These are phyloP conservation scores for Sclerurus mexicanus DNA, from an alignment of 2,113 vertebrate genomes.

Conservation along the genomic window DNA sequence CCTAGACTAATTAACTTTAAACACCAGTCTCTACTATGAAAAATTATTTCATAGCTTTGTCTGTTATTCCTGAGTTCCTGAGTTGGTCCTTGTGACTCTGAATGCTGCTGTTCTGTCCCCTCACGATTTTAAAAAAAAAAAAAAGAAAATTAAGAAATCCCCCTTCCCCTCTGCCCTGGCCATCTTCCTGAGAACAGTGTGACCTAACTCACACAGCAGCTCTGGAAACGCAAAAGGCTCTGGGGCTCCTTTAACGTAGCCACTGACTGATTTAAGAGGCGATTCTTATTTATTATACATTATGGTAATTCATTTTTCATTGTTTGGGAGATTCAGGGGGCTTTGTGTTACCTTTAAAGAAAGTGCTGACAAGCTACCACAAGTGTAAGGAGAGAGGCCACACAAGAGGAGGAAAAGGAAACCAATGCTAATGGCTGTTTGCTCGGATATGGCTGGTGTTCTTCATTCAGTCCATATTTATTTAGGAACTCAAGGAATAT, in stretches of 20 bases:
- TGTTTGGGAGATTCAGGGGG: conserved; percentile 31
- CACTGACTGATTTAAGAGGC: conserved; percentile 44
- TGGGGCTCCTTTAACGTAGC: neutral
- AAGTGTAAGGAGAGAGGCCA: conserved; percentile 40
- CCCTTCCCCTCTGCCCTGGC: neutral
- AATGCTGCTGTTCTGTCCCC: neutral
- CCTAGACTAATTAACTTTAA: conserved; percentile 28
- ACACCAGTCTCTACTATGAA: neutral
- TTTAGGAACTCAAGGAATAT: neutral
- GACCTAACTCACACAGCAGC: neutral
- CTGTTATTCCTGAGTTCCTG: neutral
- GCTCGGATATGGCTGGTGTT: neutral
- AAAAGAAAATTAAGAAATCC: neutral
- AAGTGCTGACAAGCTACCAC: conserved; percentile 57
- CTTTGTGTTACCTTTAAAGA: conserved; percentile 49
- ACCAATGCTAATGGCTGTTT: conserved; percentile 5
- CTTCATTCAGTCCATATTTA: neutral
- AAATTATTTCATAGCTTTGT: neutral
- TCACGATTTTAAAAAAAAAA: neutral
- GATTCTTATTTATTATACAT: conserved; percentile 48
- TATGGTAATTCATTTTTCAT: conserved; percentile 56
- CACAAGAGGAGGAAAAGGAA: conserved; percentile 40
- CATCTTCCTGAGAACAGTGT: neutral
- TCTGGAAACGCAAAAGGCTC: neutral
- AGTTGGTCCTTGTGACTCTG: neutral